Evolutionary conservation across 1,140 invertebrate genomes (phyloP), one percentile per base, ranked within the genome.

Genomic region (Elymnias hypermnestra): DNA sequence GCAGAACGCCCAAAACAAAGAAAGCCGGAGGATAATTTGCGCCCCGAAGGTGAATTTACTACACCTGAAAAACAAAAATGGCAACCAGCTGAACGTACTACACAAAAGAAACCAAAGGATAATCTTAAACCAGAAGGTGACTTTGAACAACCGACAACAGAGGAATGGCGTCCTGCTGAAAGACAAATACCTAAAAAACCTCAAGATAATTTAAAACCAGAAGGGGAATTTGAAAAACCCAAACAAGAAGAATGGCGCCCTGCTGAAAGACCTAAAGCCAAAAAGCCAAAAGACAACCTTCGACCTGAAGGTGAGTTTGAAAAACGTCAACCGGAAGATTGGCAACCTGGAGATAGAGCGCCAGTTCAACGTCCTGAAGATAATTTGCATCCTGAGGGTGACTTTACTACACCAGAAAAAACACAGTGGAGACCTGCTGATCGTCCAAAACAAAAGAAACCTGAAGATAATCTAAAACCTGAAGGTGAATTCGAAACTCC

Each of bases 81-180:
- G 62, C 87, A 76, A 36, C 81, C 88, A 14, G 91, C 92, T 59
- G 91, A 92, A 22, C 68, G 70, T 36, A 87, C 81, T 8, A 87
- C 87, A 56, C 89, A 54, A 25, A 76, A 63, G 8, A 85, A 77
- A 58, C 87, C 87, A 1, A 68, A 89, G 53, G 89, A 91, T 64
- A 92, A 92, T 59, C 56, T 93, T 0, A 84, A 77, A 42, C 87
- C 89, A 3, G 91, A 92, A 82, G 91, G 91, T 7, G 47, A 84
- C 48, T 63, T 88, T 63, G 68, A 74, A 22, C 71, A 70, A 36
- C 70, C 72, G 5, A 63, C 77, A 52, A 47, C 46, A 12, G 55
- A 63, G 21, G 19, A 61, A 10, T 83, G 67, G 72, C 63, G 56
- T 21, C 78, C 79, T n/a, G 75, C 71, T 12, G 81, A 87, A 49